Conservation (phyloP, 2,888 invertebrate species). For the Megaustenia siamemsis region DNA sequence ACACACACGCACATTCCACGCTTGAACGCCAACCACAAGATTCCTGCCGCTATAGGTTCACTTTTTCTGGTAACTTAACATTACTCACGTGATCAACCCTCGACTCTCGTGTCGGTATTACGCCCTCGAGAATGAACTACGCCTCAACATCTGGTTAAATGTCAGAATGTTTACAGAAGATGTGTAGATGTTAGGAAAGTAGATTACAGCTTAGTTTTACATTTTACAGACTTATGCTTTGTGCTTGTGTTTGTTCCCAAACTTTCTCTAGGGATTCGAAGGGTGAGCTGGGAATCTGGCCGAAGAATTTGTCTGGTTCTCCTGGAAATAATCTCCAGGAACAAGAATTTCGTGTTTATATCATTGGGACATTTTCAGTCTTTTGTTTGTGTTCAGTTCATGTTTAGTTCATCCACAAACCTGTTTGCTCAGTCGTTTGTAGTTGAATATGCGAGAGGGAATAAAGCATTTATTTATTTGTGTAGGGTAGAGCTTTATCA, state of each 20-base stretch:
- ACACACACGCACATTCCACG: conserved; percentile 15
- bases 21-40: background rate
- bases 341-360: no score
- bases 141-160: background rate
- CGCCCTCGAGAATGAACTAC: background rate
- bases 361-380: no score
- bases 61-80: background rate
- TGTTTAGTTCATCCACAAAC: no score
- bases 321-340: no score
- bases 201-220: background rate
- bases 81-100: background rate
- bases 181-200: background rate
- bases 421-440: no score
- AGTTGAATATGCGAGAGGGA: no score
- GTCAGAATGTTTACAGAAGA: conserved; percentile 20
- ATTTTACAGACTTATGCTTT: no score
- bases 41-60: background rate
- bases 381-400: no score
- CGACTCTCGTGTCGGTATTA: background rate
- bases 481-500: no score
- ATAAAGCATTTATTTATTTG: no score
- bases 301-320: no score
- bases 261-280: background rate
- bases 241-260: conserved; percentile 1
- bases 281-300: background rate